Base-by-base conservation (phyloP, 2,113 vertebrate species). In the Mormyrus lacerda region DNA sequence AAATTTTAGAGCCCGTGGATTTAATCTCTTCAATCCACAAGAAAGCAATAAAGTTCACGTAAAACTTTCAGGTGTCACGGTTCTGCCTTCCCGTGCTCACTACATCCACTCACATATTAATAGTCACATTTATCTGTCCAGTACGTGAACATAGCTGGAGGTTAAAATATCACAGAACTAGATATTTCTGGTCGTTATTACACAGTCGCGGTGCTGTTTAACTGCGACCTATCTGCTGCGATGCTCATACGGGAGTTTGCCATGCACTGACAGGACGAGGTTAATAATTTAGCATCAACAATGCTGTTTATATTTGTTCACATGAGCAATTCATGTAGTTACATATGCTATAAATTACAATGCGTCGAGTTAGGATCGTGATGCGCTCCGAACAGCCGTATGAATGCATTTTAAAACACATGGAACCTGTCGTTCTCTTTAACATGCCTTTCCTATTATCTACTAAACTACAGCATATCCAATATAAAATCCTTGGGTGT, bases 101-200 rank as follows among this genome's bases (percentile, higher is more conserved):
- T 21, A 50, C 10, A 50, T 85, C 83, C n/a, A 50, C n/a, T n/a
- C 24, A 48, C 44, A 27, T 85, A 50, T 48, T 48, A 55, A 35
- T 55, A 65, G 53, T 42, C 86, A 11, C 35, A 11, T 42, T 27
- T 39, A 53, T 58, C 27, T 7, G 50, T 51, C 51, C 50, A 42
- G 31, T 51, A 58, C 27, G 9, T 39, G 51, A 61, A 55, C 17
- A 87, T 17, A 21, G 31, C 31, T 35, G 27, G 5, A 47, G 45
- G 85, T 86, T 86, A 87, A 39, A 87, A 87, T 39, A 87, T 51
- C 50, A 87, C 53, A 61, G 53, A 44, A 87, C 73, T 55, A 27
- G 85, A 55, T 39, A 19, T 19, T 42, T 79, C n/a, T 79, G n/a
- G 50, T 39, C 50, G 19, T 55, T 35, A 39, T 87, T 50, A 50